Conservation (phyloP, 2,888 invertebrate species). For the Diarsia brunnea region DNA sequence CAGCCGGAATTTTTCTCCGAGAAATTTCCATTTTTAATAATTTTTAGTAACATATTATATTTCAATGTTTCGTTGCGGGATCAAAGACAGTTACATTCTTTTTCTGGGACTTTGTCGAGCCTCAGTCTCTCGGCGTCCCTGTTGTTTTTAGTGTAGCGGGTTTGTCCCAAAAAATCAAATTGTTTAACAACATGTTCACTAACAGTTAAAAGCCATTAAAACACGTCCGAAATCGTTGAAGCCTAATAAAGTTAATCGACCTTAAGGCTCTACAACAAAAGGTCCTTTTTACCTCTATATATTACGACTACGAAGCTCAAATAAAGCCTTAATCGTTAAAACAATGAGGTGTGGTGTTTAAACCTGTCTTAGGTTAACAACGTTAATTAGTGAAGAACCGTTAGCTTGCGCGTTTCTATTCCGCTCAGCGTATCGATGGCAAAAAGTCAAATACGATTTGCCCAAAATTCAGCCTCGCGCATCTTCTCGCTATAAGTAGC, state of each 20-base stretch:
- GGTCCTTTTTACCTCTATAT: slow-evolving; percentile 3
- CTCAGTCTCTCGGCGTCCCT: too few species aligned
- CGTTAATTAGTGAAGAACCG: slow-evolving; percentile 19
- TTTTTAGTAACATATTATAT: too few species aligned
- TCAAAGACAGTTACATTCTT: too few species aligned
- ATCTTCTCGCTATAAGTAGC: background rate
- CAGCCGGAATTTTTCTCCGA: too few species aligned
- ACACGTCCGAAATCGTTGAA: background rate
- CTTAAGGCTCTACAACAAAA: slow-evolving; percentile 9
- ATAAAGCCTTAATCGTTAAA: slow-evolving; percentile 34
- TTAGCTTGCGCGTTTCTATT: slow-evolving; percentile 25
- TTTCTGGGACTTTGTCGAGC: too few species aligned
- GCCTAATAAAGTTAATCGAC: slow-evolving; percentile 7
- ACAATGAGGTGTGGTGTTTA: slow-evolving; percentile 30
- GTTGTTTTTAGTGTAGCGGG: too few species aligned
- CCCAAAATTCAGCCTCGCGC: background rate
- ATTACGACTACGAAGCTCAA: slow-evolving; percentile 13
- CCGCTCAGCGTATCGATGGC: background rate
- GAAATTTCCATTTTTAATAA: too few species aligned
- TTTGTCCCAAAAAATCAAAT: too few species aligned
- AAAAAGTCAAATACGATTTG: background rate
- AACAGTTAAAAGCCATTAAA: slow-evolving; percentile 6
- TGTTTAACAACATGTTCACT: too few species aligned
- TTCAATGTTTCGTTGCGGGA: too few species aligned
- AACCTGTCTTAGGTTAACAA: slow-evolving; percentile 20